phyloP scores from a whole-genome alignment of 2,113 vertebrate genomes.

The Dasyurus viverrinus region DNA sequence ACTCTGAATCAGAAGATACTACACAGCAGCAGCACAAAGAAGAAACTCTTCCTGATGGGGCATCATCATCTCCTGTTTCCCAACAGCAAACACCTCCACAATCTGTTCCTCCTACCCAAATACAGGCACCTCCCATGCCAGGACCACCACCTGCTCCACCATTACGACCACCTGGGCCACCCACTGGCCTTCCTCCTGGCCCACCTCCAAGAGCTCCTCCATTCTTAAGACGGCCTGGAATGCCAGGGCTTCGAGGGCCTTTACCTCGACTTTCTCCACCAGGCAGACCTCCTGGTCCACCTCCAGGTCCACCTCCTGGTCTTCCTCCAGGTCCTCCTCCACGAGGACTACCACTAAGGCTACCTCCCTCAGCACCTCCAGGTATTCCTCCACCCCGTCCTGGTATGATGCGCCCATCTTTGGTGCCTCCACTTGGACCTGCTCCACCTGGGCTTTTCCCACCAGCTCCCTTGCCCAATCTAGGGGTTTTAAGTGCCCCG shows the following conservation, averaged over 20 bases:
- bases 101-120: conserved; percentile 85
- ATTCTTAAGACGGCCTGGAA: conserved; percentile 94
- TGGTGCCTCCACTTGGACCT: conserved; percentile 90
- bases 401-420: conserved; percentile 89
- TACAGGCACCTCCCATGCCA: conserved; percentile 94
- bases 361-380: conserved; percentile 96
- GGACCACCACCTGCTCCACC: conserved; percentile 92
- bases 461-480: conserved; percentile 88
- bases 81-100: conserved; percentile 82
- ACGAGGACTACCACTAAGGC: conserved; percentile 94
- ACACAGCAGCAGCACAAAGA: conserved; percentile 86
- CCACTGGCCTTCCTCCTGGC: conserved; percentile 96
- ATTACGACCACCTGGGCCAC: conserved; percentile 93
- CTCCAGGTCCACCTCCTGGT: conserved; percentile 95
- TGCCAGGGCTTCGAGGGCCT: conserved; percentile 94
- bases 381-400: conserved; percentile 97
- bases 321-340: conserved; percentile 97
- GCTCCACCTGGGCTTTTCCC: conserved; percentile 92
- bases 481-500: conserved; percentile 95
- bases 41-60: conserved; percentile 77
- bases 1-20: conserved; percentile 91
- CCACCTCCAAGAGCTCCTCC: conserved; percentile 98
- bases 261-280: conserved; percentile 95
- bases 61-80: conserved; percentile 74
- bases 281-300: conserved; percentile 95